These are phyloP conservation scores for Cherax quadricarinatus DNA, from an alignment of 1,140 invertebrate genomes.

Conservation along the genomic window DNA sequence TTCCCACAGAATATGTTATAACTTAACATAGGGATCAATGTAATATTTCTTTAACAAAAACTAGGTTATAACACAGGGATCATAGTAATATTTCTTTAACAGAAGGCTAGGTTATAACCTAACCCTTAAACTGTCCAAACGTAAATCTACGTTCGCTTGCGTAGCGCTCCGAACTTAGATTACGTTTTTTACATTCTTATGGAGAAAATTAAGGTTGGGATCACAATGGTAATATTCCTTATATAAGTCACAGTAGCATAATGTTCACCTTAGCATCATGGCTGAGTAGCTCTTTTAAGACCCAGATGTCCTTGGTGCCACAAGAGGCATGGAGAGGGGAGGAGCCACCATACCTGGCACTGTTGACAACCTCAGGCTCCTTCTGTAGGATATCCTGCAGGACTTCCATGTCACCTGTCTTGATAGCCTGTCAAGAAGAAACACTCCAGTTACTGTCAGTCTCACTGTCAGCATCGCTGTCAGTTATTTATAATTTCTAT, in stretches of 20 bases:
- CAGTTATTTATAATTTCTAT: neutral
- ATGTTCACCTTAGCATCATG: slow-evolving; percentile 20
- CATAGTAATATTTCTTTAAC: neutral
- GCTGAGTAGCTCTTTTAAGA: neutral
- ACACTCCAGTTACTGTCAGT: neutral
- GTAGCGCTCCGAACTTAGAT: neutral
- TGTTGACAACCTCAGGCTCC: neutral
- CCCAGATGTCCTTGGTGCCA: neutral
- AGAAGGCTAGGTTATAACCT: neutral
- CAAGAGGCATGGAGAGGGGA: slow-evolving; percentile 10
- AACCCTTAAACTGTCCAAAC: too few relatives aligned
- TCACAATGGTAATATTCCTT: neutral
- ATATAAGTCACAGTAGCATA: too few relatives aligned
- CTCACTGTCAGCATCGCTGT: too few relatives aligned
- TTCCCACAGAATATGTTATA: too few relatives aligned
- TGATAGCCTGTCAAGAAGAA: slow-evolving; percentile 21
- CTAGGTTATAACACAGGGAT: too few relatives aligned
- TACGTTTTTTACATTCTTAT: neutral
- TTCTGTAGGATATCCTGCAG: neutral
- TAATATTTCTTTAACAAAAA: too few relatives aligned
- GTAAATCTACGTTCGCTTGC: too few relatives aligned
- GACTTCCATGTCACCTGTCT: neutral
- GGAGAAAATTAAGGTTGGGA: too few relatives aligned
- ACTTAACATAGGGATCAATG: too few relatives aligned
- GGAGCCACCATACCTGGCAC: neutral